These are phyloP conservation scores for Genyomyrus donnyi DNA, from an alignment of 2,113 vertebrate genomes.

Conservation along the genomic window DNA sequence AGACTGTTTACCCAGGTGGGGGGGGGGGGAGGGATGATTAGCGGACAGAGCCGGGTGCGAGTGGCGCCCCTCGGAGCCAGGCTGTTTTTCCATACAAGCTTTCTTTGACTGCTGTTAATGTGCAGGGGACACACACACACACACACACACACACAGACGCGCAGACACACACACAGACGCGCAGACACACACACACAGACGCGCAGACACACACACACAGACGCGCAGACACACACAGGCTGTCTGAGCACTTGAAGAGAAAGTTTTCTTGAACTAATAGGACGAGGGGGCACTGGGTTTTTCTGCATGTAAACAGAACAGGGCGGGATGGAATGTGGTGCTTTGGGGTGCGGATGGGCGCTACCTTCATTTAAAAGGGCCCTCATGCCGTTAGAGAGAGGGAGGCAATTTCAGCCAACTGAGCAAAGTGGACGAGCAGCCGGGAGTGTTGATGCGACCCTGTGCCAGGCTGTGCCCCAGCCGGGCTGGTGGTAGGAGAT, in stretches of 20 bases:
- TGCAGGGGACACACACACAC: neutral
- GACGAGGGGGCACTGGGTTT: neutral
- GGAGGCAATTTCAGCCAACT: neutral
- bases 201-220: neutral
- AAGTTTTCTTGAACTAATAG: neutral
- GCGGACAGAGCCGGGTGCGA: neutral
- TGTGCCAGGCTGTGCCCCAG: neutral
- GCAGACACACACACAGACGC: neutral
- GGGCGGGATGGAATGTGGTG: neutral
- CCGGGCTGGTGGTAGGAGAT: neutral
- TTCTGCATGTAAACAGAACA: neutral
- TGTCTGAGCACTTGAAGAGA: neutral
- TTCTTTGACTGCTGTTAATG: neutral
- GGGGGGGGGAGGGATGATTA: neutral
- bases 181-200: neutral
- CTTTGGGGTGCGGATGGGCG: neutral
- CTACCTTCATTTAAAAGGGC: neutral
- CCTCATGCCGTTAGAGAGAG: neutral
- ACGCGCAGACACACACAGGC: neutral
- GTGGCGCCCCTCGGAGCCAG: neutral
- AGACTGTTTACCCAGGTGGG: neutral
- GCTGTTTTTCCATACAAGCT: neutral
- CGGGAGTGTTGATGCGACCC: neutral
- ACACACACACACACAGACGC: too few species aligned
- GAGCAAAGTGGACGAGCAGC: neutral